Evolutionary conservation across 2,113 vertebrate genomes (phyloP), one percentile per base, ranked within the genome.

Genomic region (Machaerirhynchus nigripectus): DNA sequence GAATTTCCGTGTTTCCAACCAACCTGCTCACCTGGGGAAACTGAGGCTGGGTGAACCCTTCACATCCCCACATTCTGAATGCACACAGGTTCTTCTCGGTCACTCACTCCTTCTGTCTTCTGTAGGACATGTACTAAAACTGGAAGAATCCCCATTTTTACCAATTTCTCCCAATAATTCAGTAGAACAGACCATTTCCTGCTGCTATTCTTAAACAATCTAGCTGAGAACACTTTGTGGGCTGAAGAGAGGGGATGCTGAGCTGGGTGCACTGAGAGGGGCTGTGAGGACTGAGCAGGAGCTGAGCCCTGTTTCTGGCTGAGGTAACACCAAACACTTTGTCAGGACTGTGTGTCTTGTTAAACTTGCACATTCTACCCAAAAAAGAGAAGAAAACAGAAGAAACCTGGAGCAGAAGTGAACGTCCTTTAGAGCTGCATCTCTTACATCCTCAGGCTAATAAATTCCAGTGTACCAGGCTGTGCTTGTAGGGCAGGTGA

Each of bases 81-180:
- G 15, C 33, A 39, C 39, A 37, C 7, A 15, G 8, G 7, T 46
- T 35, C 33, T 30, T 53, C 35, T 21, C 47, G 35, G 16, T 15
- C 40, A 26, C 21, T 20, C 11, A 46, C 13, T 33, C 13, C 40
- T 33, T 13, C 56, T 44, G 9, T 10, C 11, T 31, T 26, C 76
- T 26, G 7, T 0, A 64, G 42, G 18, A 68, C 11, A 17, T 1
- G 1, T 17, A 15, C 44, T 67, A 57, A 47, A 93, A 56, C 14
- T 23, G 39, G 49, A 73, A 60, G 4, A 89, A 69, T 31, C 19
- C 7, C 8, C 4, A 8, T 31, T 86, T 74, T 35, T 30, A 68
- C 1, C 1, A 12, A 3, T 42, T 67, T 60, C 9, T 73, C n/a
- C 1, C 2, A 53, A 20, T 11, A 73, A 69, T 8, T 7, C 15